Percentiles rank a stretch among this genome's conserved stretches.
Evolutionary conservation across 2,797 vertebrate species (phyloP).

Genomic region (Gallinago nigripennis): DNA sequence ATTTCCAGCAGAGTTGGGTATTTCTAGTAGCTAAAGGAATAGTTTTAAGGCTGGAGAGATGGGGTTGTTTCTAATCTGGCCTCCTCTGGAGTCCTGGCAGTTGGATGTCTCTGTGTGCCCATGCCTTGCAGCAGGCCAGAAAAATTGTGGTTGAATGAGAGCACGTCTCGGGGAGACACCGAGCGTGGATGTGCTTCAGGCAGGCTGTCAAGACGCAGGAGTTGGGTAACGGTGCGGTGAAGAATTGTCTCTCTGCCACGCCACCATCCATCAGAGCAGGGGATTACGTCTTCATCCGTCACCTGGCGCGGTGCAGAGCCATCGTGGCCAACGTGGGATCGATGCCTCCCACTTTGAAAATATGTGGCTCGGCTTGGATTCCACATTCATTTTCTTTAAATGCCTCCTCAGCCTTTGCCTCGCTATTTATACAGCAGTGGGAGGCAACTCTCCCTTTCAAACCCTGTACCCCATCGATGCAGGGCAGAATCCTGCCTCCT

Average conservation of each 20-base stretch:
- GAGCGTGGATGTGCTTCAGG: not conserved
- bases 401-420: slow-evolving; percentile 4
- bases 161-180: not conserved
- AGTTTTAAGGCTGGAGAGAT: not conserved
- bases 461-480: rapidly evolving
- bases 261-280: not conserved
- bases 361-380: slow-evolving; percentile 4
- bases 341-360: slow-evolving; percentile 40
- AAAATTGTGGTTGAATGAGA: not conserved
- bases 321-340: not conserved
- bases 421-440: not conserved
- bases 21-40: not conserved
- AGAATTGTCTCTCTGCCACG: not conserved
- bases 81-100: not conserved
- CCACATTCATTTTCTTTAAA: slow-evolving; percentile 42
- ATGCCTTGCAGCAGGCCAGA: not conserved
- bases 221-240: not conserved
- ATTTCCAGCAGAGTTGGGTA: not conserved
- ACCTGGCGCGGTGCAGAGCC: not conserved
- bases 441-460: not conserved
- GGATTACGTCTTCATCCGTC: not conserved
- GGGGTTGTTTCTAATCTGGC: not conserved
- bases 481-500: not conserved
- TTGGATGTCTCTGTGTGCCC: not conserved
- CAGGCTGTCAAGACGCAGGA: not conserved